Conservation (phyloP, 2,113 vertebrate genomes). For the Ardeotis arabs region DNA sequence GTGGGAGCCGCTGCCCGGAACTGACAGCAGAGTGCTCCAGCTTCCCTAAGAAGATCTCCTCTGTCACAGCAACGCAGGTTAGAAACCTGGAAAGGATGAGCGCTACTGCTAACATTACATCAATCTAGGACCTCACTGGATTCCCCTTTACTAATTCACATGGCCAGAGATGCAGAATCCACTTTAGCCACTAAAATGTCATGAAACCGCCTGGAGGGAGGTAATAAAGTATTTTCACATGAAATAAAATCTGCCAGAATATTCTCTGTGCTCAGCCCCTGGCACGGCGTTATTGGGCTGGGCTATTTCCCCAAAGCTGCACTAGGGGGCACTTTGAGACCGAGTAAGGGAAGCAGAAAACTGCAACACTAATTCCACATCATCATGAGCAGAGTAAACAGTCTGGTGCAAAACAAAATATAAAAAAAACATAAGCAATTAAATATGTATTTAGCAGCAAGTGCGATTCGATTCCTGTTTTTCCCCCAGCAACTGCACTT, state of each 20-base stretch:
- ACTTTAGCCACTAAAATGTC: not conserved
- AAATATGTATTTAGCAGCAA: slow-evolving; percentile 82
- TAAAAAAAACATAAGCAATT: slow-evolving; percentile 79
- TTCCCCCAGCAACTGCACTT: slow-evolving; percentile 57
- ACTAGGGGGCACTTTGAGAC: slow-evolving; percentile 78
- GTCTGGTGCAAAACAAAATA: slow-evolving; percentile 77
- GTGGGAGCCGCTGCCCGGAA: not conserved
- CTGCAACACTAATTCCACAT: slow-evolving; percentile 52
- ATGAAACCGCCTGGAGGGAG: not conserved
- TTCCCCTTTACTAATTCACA: not conserved
- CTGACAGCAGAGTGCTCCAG: not conserved
- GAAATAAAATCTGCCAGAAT: not conserved
- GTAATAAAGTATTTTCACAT: not conserved
- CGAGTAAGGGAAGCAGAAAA: not conserved
- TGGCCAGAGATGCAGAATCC: not conserved
- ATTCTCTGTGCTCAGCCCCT: not conserved
- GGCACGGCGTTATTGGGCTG: not conserved
- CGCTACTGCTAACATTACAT: not conserved
- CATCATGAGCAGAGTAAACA: slow-evolving; percentile 75
- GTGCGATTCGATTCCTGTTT: slow-evolving; percentile 73
- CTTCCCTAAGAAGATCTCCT: not conserved
- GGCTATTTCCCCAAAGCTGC: not conserved
- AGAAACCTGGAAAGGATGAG: not conserved
- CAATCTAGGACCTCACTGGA: not conserved
- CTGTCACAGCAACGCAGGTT: not conserved